Evolutionary conservation across 1,140 invertebrate species (phyloP).

Genomic region (Drosophila athabasca): DNA sequence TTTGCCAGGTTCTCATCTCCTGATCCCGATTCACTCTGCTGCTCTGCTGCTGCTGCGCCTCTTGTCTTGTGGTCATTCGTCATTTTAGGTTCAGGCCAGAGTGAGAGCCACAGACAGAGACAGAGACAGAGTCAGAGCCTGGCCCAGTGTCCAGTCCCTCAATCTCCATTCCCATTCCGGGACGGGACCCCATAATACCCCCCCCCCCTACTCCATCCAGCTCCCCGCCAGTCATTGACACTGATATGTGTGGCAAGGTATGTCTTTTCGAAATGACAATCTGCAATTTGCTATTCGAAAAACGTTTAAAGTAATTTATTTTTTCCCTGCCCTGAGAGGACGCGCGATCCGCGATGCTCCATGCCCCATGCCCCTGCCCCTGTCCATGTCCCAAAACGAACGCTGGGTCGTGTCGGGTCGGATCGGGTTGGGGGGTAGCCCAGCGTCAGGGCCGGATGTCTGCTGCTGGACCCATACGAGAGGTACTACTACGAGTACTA

Average conservation of each 20-base stretch:
- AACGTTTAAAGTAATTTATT: constrained; percentile 77
- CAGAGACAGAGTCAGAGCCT: too few species aligned
- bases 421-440: too few species aligned
- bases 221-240: constrained; percentile 57
- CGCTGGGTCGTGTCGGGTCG: not conserved
- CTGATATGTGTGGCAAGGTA: constrained; percentile 77
- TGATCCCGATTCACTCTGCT: constrained; percentile 67
- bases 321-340: constrained; percentile 27
- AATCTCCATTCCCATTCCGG: too few species aligned
- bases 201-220: not conserved
- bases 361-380: constrained; percentile 20
- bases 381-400: constrained; percentile 11
- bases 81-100: constrained; percentile 42
- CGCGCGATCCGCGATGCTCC: constrained; percentile 24
- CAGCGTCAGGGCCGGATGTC: constrained; percentile 12
- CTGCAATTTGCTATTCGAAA: constrained; percentile 9
- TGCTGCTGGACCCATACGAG: not conserved
- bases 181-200: too few species aligned
- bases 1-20: constrained; percentile 41
- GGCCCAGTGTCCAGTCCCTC: too few species aligned
- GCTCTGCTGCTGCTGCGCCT: constrained; percentile 4
- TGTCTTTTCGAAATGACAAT: constrained; percentile 76
- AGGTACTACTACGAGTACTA: not conserved
- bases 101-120: too few species aligned
- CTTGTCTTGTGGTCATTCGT: constrained; percentile 74